A percentile compares a stretch with the other conserved stretches of the same genome.
Conservation (phyloP, 2,113 vertebrate genomes). For the Erythrocercus mccallii region DNA sequence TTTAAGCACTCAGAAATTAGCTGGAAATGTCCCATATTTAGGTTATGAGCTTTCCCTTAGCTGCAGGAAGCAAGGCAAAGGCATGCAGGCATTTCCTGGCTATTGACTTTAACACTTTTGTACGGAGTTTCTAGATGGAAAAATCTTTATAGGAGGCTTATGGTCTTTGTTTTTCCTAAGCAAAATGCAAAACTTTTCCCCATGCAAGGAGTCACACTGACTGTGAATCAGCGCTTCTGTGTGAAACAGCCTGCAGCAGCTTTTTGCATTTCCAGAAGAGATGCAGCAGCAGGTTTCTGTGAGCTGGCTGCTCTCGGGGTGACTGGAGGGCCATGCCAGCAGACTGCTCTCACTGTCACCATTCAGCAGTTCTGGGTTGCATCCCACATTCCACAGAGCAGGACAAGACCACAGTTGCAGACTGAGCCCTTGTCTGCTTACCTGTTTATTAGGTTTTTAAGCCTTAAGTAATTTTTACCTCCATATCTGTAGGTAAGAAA, state of each 20-base stretch:
- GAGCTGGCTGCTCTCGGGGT: background rate
- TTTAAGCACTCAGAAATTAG: background rate
- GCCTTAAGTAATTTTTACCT: background rate
- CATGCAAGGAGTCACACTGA: rapidly evolving
- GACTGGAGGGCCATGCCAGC: background rate
- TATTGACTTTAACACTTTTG: background rate
- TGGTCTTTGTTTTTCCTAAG: background rate
- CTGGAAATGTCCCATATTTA: background rate
- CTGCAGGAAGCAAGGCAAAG: background rate
- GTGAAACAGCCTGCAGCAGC: background rate
- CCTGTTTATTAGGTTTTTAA: background rate
- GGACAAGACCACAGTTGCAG: background rate
- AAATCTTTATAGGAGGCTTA: background rate
- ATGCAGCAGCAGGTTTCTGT: background rate
- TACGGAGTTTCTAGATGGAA: background rate
- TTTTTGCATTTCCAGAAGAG: background rate
- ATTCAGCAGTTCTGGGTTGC: background rate
- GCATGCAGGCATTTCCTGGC: background rate
- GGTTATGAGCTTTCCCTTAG: background rate
- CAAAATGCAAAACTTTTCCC: background rate
- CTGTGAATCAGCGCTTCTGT: background rate
- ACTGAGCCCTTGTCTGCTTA: background rate
- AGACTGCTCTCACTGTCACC: background rate
- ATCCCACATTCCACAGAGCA: background rate
- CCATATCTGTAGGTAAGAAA: background rate